A percentile compares a stretch with the other conserved stretches of the same genome.
These are phyloP conservation scores for Hymenopus coronatus DNA, from an alignment of 2,888 invertebrate species.

Conservation along the genomic window DNA sequence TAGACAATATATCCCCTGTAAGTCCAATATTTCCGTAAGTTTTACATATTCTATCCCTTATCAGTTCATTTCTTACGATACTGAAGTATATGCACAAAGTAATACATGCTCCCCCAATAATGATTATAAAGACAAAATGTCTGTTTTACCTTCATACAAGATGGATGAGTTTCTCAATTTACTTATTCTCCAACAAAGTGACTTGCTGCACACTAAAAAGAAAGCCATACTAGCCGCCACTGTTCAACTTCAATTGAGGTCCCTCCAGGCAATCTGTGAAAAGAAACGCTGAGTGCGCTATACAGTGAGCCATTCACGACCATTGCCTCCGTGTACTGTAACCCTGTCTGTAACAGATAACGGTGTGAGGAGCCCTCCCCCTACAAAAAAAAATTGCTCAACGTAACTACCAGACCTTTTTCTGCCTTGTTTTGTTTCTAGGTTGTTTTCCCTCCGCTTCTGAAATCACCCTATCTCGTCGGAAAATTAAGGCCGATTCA, in stretches of 20 bases:
- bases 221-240: not conserved
- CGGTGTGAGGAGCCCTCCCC: not conserved
- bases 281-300: not conserved
- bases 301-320: not conserved
- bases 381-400: not conserved
- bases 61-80: no score
- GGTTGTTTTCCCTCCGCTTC: not conserved
- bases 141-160: no score
- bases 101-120: no score
- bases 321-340: not conserved
- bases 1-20: no score
- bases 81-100: no score
- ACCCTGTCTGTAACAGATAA: not conserved
- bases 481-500: not conserved
- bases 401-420: not conserved
- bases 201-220: not conserved
- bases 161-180: no score
- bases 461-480: not conserved
- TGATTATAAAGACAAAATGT: no score
- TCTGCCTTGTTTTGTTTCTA: not conserved
- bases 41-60: no score
- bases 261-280: not conserved
- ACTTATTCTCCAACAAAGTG: no score
- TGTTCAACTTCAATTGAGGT: not conserved
- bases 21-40: no score